A percentile compares a stretch with the other conserved stretches of the same genome.
Conservation (phyloP, 30 jellyfish, hydroid and myxozoan species). For the Rhopilema esculentum region DNA sequence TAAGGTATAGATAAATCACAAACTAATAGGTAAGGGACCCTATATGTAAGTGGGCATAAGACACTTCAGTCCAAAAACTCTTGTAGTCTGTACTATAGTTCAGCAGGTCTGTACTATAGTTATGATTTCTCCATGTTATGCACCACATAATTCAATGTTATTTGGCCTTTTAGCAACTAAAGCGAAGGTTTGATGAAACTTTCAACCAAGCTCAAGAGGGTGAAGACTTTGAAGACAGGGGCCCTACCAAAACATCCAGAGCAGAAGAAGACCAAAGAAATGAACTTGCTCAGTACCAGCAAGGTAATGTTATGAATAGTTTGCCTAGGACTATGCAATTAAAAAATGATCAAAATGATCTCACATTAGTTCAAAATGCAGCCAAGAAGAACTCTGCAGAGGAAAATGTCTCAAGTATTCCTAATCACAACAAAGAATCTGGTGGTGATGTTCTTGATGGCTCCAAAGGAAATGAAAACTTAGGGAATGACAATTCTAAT, state of each 20-base stretch:
- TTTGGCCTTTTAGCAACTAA: conserved; percentile 48
- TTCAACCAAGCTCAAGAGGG: conserved; percentile 69
- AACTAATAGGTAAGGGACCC: too few relatives aligned
- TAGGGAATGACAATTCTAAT: conserved; percentile 11
- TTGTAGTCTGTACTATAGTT: too few relatives aligned
- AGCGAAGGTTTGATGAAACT: conserved; percentile 71
- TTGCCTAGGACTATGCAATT: conserved; percentile 64
- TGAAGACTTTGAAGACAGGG: conserved; percentile 71
- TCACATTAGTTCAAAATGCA: neutral
- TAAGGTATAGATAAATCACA: too few relatives aligned
- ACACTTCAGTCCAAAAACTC: too few relatives aligned
- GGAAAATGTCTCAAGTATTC: conserved; percentile 14
- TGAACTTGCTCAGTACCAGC: conserved; percentile 59
- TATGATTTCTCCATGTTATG: neutral
- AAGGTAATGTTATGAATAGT: conserved; percentile 42
- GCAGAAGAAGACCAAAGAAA: conserved; percentile 52
- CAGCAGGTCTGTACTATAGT: too few relatives aligned
- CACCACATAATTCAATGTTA: neutral
- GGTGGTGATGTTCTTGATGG: conserved; percentile 40
- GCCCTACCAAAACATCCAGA: conserved; percentile 64
- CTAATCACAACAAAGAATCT: conserved; percentile 34
- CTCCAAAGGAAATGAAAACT: conserved; percentile 16
- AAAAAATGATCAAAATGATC: conserved; percentile 56
- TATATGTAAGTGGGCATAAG: too few relatives aligned
- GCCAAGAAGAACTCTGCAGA: conserved; percentile 31